These are phyloP conservation scores for Mycteria americana DNA, from an alignment of 2,797 vertebrate species.

Conservation along the genomic window DNA sequence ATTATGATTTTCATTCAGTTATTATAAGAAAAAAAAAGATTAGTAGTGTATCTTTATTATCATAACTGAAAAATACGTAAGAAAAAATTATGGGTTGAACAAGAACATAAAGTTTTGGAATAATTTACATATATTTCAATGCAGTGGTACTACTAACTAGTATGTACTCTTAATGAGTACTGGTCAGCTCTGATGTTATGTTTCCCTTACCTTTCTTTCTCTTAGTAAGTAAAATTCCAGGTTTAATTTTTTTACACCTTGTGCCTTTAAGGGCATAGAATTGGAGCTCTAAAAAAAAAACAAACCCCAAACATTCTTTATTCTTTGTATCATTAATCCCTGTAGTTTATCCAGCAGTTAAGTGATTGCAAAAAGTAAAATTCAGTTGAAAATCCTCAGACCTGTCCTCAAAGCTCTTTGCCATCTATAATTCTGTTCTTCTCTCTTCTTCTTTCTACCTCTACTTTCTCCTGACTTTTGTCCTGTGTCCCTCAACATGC, in stretches of 20 bases:
- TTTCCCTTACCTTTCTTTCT: neutral
- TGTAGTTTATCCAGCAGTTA: neutral
- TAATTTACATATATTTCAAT: neutral
- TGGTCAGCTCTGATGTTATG: neutral
- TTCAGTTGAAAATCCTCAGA: neutral
- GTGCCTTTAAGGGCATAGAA: neutral
- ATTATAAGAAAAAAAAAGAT: neutral
- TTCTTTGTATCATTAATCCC: neutral
- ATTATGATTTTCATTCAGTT: neutral
- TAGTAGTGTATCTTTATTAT: neutral
- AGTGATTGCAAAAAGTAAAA: neutral
- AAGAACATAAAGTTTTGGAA: neutral
- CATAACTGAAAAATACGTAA: neutral
- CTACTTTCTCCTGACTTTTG: neutral
- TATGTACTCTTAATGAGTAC: neutral
- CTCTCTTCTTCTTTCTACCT: neutral
- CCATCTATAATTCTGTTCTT: neutral
- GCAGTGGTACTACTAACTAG: neutral
- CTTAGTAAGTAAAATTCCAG: neutral
- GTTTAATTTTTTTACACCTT: neutral
- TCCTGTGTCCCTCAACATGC: neutral
- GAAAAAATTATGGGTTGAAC: neutral
- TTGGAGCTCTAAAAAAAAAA: neutral
- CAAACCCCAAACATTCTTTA: rapidly evolving
- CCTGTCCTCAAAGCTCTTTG: neutral